These are phyloP conservation scores for Formica exsecta DNA, from an alignment of 1,140 invertebrate species.

Conservation along the genomic window DNA sequence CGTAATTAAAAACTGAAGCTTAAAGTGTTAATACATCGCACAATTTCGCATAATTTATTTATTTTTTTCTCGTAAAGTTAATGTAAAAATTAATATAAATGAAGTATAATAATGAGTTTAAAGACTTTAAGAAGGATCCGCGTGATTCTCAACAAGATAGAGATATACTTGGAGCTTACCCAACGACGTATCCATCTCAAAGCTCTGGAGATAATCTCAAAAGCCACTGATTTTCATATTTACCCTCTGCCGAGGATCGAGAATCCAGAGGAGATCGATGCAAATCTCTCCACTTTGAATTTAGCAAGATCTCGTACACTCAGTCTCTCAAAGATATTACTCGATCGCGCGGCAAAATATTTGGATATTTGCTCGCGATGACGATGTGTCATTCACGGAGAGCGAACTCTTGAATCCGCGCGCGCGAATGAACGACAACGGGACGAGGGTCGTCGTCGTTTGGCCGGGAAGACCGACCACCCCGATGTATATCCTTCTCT, in stretches of 20 bases:
- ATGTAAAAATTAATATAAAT: not conserved
- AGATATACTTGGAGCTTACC: conserved; percentile 16
- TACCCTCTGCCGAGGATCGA: not conserved
- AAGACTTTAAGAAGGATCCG: not conserved
- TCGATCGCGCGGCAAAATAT: conserved; percentile 1
- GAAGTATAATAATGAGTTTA: not conserved
- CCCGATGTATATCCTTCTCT: conserved; percentile 74
- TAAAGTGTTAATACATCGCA: not conserved
- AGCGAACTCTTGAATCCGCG: conserved; percentile 27
- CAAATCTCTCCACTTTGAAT: not conserved
- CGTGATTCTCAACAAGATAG: not conserved
- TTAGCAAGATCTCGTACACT: not conserved
- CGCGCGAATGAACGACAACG: conserved; percentile 66
- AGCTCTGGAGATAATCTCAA: not conserved
- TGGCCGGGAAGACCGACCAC: conserved; percentile 72
- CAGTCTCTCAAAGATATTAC: not conserved
- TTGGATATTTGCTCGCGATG: not conserved
- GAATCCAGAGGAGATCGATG: not conserved
- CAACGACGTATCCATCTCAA: conserved; percentile 6
- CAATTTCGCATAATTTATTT: not conserved
- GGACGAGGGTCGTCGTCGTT: conserved; percentile 75
- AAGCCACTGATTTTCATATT: conserved; percentile 7
- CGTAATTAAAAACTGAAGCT: not conserved
- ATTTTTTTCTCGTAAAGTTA: not conserved
- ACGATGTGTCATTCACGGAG: not conserved